phyloP scores from a whole-genome alignment of 2,113 vertebrate species.

The Recurvirostra avosetta region DNA sequence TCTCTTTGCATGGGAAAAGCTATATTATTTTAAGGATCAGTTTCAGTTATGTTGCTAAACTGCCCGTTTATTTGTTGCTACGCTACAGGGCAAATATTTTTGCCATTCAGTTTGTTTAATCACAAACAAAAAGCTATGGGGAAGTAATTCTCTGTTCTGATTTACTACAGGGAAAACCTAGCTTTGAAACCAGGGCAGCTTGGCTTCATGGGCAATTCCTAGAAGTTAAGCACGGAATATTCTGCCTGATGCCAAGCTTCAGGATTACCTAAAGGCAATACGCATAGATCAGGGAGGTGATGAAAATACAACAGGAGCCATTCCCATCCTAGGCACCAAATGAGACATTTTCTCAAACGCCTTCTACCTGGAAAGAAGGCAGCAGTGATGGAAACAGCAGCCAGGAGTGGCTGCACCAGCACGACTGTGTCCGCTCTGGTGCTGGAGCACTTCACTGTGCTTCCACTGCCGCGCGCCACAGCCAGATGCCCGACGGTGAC shows the following conservation, averaged over 20 bases:
- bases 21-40: neutral
- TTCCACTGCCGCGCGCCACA: neutral
- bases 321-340: neutral
- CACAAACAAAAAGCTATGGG: neutral
- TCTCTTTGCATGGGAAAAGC: neutral
- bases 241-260: neutral
- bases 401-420: accelerated
- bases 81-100: constrained; percentile 15
- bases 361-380: neutral
- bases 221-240: neutral
- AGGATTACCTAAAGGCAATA: neutral
- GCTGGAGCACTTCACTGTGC: accelerated
- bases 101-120: neutral
- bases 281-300: neutral
- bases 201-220: neutral
- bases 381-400: neutral
- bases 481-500: accelerated
- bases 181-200: neutral
- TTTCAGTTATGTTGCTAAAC: neutral
- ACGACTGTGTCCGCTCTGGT: accelerated
- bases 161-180: neutral
- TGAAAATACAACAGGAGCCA: neutral
- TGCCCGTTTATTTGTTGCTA: neutral
- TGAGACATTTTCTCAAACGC: neutral
- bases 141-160: neutral